These are phyloP conservation scores for Zoroaster sp. DNA, from an alignment of 53 echinoderm and acorn worm species.

Conservation along the genomic window DNA sequence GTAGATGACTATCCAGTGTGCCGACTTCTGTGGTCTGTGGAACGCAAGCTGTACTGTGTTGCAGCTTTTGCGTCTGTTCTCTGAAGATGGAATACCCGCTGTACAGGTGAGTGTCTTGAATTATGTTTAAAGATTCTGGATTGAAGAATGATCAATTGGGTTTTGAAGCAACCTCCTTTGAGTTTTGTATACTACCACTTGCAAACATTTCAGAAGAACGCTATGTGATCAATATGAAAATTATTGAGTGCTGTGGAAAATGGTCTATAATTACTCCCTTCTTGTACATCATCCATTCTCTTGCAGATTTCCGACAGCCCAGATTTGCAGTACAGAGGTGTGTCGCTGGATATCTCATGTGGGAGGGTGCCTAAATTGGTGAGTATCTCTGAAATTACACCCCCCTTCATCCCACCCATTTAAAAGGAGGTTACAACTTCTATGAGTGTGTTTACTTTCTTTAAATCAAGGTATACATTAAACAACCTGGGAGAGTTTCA, in stretches of 20 bases:
- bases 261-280: no score
- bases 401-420: no score
- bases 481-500: no score
- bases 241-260: no score
- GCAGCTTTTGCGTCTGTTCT: constrained; percentile 80
- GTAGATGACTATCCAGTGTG: constrained; percentile 73
- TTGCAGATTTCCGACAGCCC: constrained; percentile 94
- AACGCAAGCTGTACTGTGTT: constrained; percentile 86
- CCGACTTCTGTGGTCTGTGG: constrained; percentile 90
- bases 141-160: background rate
- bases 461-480: no score
- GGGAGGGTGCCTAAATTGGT: constrained; percentile 89
- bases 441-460: no score
- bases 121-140: background rate
- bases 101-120: constrained; percentile 68
- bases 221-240: no score
- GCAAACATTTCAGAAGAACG: no score
- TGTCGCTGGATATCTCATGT: constrained; percentile 87
- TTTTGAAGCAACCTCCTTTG: no score
- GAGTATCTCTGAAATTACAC: constrained; percentile 35
- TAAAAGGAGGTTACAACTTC: no score
- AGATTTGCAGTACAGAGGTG: constrained; percentile 80
- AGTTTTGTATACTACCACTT: no score
- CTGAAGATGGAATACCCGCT: constrained; percentile 90
- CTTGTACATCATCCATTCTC: no score